A percentile compares a stretch with the other conserved stretches of the same genome.
phyloP scores from a whole-genome alignment of 2,113 vertebrate species.

The Peromyscus maniculatus region DNA sequence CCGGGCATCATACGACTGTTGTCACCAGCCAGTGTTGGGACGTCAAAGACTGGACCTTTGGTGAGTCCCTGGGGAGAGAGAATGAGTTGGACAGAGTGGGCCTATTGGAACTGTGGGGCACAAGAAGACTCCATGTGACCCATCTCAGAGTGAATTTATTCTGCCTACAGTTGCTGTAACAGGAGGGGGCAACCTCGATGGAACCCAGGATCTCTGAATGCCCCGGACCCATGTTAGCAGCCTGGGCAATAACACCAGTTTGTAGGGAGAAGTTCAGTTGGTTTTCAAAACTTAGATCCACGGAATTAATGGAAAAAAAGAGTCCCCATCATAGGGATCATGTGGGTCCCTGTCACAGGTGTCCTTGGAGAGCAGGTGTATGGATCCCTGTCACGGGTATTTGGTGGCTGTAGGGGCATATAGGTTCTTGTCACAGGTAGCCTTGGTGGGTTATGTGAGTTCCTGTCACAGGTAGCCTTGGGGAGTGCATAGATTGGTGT shows the following conservation, averaged over 20 bases:
- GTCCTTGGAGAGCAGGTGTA: neutral
- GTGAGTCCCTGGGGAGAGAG: neutral
- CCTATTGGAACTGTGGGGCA: neutral
- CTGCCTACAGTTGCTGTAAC: neutral
- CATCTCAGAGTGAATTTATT: neutral
- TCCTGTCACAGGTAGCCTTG: neutral
- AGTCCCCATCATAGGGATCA: neutral
- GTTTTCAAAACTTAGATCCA: constrained; percentile 38
- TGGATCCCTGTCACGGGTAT: neutral
- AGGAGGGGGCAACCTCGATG: neutral
- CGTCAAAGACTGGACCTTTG: neutral
- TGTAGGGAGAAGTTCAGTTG: neutral
- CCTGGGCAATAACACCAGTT: neutral
- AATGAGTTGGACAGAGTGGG: neutral
- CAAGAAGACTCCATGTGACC: neutral
- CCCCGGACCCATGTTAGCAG: neutral
- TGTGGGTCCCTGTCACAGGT: neutral
- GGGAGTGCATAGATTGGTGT: neutral
- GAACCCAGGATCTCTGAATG: neutral
- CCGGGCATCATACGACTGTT: neutral
- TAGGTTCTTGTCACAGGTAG: neutral
- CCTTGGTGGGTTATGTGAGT: neutral
- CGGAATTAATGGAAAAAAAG: neutral
- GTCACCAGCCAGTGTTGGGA: neutral
- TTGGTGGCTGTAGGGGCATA: too few species aligned